These are phyloP conservation scores for Grapholita molesta DNA, from an alignment of 1,140 invertebrate genomes.

Conservation along the genomic window DNA sequence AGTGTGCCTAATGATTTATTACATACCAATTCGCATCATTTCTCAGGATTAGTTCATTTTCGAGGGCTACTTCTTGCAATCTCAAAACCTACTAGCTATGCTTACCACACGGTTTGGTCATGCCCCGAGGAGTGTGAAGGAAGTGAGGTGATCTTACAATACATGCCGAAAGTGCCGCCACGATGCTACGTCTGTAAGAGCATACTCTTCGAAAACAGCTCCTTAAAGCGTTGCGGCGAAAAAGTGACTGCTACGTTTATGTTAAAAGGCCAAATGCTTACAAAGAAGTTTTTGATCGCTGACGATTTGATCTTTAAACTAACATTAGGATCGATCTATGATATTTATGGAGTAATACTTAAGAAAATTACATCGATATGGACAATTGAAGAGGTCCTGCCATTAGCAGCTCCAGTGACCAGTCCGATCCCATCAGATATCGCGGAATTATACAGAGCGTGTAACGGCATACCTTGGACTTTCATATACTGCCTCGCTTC, in stretches of 20 bases:
- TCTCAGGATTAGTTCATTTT: slow-evolving; percentile 37
- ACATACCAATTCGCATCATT: slow-evolving; percentile 29
- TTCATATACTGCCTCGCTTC: slow-evolving; percentile 66
- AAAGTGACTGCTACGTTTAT: slow-evolving; percentile 49
- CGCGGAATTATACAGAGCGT: slow-evolving; percentile 42
- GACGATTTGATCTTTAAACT: slow-evolving; percentile 56
- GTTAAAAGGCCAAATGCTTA: slow-evolving; percentile 34
- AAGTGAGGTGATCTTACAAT: slow-evolving; percentile 58
- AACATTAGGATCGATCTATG: slow-evolving; percentile 43
- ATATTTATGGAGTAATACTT: slow-evolving; percentile 38
- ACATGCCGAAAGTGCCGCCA: slow-evolving; percentile 57
- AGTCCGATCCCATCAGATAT: slow-evolving; percentile 44
- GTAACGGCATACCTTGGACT: slow-evolving; percentile 54
- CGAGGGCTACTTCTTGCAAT: slow-evolving; percentile 47
- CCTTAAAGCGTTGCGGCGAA: slow-evolving; percentile 56
- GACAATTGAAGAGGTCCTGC: slow-evolving; percentile 46
- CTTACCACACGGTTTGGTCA: slow-evolving; percentile 65
- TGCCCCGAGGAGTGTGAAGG: slow-evolving; percentile 69
- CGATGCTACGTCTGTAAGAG: slow-evolving; percentile 61
- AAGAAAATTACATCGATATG: slow-evolving; percentile 48
- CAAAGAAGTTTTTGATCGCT: slow-evolving; percentile 40
- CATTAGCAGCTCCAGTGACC: slow-evolving; percentile 37
- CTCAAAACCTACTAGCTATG: slow-evolving; percentile 50
- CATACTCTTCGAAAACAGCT: slow-evolving; percentile 58
- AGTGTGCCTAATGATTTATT: slow-evolving; percentile 38